Evolutionary conservation across 2,113 vertebrate genomes (phyloP).

Genomic region (Oceanites oceanicus): DNA sequence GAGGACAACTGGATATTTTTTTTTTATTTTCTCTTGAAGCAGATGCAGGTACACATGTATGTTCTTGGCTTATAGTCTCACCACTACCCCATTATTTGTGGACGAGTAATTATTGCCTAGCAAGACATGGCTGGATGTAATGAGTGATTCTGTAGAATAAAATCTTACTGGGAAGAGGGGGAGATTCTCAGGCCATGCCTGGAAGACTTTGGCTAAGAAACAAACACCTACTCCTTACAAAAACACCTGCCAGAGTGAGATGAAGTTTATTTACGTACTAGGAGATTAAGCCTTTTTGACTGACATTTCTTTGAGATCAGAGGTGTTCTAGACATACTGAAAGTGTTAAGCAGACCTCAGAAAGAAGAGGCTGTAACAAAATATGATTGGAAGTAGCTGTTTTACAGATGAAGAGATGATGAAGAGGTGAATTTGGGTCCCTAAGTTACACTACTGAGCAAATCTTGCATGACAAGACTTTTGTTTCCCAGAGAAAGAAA

Average conservation of each 20-base stretch:
- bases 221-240: not conserved
- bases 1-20: not conserved
- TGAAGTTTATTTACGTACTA: not conserved
- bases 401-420: not conserved
- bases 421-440: not conserved
- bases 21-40: not conserved
- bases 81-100: not conserved
- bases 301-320: not conserved
- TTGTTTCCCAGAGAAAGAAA: not conserved
- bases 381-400: not conserved
- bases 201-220: not conserved
- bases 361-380: not conserved
- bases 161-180: not conserved
- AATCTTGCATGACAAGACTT: fast-evolving
- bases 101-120: not conserved
- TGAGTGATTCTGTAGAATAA: not conserved
- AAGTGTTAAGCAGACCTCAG: not conserved
- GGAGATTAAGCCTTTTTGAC: not conserved
- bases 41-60: not conserved
- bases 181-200: not conserved
- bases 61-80: not conserved
- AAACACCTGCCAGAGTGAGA: not conserved
- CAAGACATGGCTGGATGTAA: not conserved
- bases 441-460: not conserved
- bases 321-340: not conserved